Conservation (phyloP, 1,140 invertebrate genomes). For the Drosophila novamexicana region DNA sequence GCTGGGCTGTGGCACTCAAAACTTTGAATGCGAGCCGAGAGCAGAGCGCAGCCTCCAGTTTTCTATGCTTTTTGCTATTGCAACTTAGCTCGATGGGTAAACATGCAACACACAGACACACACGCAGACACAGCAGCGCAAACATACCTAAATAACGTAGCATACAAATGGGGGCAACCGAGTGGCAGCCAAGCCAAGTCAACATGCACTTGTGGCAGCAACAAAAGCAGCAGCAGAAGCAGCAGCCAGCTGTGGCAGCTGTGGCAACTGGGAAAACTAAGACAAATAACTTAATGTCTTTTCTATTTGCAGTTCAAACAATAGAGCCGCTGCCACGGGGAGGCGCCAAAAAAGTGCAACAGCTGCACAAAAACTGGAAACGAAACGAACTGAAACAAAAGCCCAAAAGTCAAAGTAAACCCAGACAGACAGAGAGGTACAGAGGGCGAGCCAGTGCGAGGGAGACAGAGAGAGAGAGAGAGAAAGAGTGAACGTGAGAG, state of each 20-base stretch:
- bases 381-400: constrained; percentile 37
- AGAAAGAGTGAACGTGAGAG: background rate
- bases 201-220: constrained; percentile 56
- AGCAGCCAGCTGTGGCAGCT: constrained; percentile 11
- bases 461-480: constrained; percentile 15
- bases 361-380: constrained; percentile 55
- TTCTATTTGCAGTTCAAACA: constrained; percentile 80
- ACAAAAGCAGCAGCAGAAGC: constrained; percentile 19
- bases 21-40: constrained; percentile 54
- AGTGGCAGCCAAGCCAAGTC: constrained; percentile 56
- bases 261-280: constrained; percentile 61
- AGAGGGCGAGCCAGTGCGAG: constrained; percentile 19
- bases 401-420: constrained; percentile 50
- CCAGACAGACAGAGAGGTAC: constrained; percentile 12
- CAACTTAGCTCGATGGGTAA: constrained; percentile 67
- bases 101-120: constrained; percentile 38
- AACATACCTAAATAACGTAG: constrained; percentile 71
- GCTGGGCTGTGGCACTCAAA: constrained; percentile 48
- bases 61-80: constrained; percentile 49
- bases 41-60: constrained; percentile 48
- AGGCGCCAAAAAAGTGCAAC: constrained; percentile 73
- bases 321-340: constrained; percentile 29
- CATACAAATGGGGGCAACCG: constrained; percentile 72
- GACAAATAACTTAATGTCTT: constrained; percentile 80
- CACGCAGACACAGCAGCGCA: constrained; percentile 22